A percentile compares a stretch with the other conserved stretches of the same genome.
Conservation (phyloP, 2,888 invertebrate species). For the Drosophila greeni region DNA sequence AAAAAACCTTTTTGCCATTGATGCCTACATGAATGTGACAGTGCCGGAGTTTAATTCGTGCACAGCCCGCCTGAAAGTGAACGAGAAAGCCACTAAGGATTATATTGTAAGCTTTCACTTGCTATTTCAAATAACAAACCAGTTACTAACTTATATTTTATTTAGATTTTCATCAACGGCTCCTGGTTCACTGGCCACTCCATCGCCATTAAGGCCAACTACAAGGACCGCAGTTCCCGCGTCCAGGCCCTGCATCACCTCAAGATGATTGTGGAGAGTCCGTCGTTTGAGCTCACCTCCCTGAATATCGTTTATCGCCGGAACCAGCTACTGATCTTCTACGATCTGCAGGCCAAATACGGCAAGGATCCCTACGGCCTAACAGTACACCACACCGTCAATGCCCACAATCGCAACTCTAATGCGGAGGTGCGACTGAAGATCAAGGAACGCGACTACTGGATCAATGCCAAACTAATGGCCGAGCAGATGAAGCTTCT, state of each 20-base stretch:
- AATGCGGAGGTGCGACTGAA: slow-evolving; percentile 83
- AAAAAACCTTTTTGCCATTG: slow-evolving; percentile 83
- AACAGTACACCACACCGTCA: slow-evolving; percentile 82
- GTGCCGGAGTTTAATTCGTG: slow-evolving; percentile 87
- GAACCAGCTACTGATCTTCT: slow-evolving; percentile 84
- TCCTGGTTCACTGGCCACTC: slow-evolving; percentile 88
- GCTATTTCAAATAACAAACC: neutral
- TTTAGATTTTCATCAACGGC: slow-evolving; percentile 84
- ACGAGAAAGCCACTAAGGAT: slow-evolving; percentile 83
- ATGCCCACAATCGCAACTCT: slow-evolving; percentile 82
- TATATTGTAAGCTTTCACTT: slow-evolving; percentile 81
- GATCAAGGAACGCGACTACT: slow-evolving; percentile 84
- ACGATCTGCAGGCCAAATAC: slow-evolving; percentile 83
- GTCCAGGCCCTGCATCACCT: slow-evolving; percentile 84
- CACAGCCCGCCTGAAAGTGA: slow-evolving; percentile 83
- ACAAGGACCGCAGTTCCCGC: slow-evolving; percentile 86
- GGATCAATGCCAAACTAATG: slow-evolving; percentile 83
- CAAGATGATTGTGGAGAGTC: slow-evolving; percentile 86
- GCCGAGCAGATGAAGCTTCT: slow-evolving; percentile 84
- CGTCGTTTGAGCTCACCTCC: slow-evolving; percentile 85
- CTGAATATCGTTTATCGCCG: slow-evolving; percentile 84
- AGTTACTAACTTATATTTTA: neutral
- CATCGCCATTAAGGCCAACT: slow-evolving; percentile 84
- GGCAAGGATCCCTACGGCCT: slow-evolving; percentile 84
- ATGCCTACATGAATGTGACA: slow-evolving; percentile 86